These are phyloP conservation scores for Ctenicera cuprea DNA, from an alignment of 2,888 invertebrate species.

Conservation along the genomic window DNA sequence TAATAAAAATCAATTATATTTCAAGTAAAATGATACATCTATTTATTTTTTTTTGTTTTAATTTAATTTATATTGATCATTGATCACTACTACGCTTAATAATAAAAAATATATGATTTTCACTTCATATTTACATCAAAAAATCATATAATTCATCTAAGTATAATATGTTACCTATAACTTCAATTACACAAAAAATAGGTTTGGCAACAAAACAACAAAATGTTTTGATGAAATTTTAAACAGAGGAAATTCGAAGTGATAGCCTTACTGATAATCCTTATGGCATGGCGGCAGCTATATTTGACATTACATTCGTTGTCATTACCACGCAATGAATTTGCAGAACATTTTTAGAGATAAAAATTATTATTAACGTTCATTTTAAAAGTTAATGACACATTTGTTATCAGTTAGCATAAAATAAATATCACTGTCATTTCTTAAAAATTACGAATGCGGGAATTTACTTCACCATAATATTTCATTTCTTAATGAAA, in stretches of 20 bases:
- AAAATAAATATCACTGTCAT: background rate
- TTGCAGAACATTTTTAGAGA: constrained; percentile 12
- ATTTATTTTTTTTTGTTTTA: too few relatives aligned
- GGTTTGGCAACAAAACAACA: background rate
- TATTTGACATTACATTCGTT: constrained; percentile 2
- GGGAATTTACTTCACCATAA: too few relatives aligned
- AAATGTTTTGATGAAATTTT: constrained; percentile 18
- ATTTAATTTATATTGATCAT: too few relatives aligned
- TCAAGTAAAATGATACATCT: too few relatives aligned
- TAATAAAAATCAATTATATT: too few relatives aligned
- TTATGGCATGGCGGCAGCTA: background rate
- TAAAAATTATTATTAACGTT: background rate
- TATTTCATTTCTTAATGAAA: too few relatives aligned
- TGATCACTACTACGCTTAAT: too few relatives aligned
- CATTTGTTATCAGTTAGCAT: background rate
- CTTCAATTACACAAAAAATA: background rate
- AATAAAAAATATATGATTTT: too few relatives aligned
- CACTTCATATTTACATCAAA: too few relatives aligned
- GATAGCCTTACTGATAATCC: constrained; percentile 35
- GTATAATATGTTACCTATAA: too few relatives aligned
- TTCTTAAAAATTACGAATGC: too few relatives aligned
- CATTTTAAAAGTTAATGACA: constrained; percentile 1
- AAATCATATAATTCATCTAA: too few relatives aligned
- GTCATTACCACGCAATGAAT: background rate
- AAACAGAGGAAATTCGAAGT: constrained; percentile 9